Percentiles rank a stretch among this genome's conserved stretches.
phyloP scores from a whole-genome alignment of 2,113 vertebrate genomes.

The Nettapus auritus region DNA sequence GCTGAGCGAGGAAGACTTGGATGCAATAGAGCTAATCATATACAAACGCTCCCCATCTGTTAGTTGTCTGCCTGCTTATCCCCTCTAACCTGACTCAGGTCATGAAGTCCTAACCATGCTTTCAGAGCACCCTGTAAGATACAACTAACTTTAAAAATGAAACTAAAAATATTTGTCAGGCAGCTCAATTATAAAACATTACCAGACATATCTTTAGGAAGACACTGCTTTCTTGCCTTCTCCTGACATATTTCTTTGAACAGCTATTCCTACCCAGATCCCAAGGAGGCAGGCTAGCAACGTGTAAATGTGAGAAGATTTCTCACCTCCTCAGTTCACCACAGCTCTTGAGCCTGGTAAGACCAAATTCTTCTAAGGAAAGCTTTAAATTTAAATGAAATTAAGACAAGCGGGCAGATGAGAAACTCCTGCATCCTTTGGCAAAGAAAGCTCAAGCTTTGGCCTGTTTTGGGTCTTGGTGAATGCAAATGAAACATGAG shows the following conservation, averaged over 20 bases:
- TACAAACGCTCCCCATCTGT: too few relatives aligned
- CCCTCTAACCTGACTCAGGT: too few relatives aligned
- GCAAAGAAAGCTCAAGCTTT: neutral
- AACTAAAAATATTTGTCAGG: neutral
- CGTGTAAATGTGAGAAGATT: fast-evolving
- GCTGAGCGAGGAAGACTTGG: neutral
- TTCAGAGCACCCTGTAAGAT: neutral
- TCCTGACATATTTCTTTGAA: neutral
- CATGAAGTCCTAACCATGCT: neutral
- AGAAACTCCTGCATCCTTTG: neutral
- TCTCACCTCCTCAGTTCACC: neutral
- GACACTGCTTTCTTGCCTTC: fast-evolving
- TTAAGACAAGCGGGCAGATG: neutral
- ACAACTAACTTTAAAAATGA: neutral
- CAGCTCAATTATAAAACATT: fast-evolving
- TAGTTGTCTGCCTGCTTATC: too few relatives aligned
- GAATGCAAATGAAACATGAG: neutral
- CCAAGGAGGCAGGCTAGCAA: neutral
- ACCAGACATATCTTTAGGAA: neutral
- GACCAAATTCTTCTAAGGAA: neutral
- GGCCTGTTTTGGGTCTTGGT: neutral
- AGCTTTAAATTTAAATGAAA: neutral
- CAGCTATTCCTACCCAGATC: neutral
- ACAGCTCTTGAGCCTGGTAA: neutral
- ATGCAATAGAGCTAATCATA: neutral